Percentiles rank a stretch among this genome's conserved stretches.
These are phyloP conservation scores for Scaptomyza graminum DNA, from an alignment of 1,140 invertebrate genomes.

Conservation along the genomic window DNA sequence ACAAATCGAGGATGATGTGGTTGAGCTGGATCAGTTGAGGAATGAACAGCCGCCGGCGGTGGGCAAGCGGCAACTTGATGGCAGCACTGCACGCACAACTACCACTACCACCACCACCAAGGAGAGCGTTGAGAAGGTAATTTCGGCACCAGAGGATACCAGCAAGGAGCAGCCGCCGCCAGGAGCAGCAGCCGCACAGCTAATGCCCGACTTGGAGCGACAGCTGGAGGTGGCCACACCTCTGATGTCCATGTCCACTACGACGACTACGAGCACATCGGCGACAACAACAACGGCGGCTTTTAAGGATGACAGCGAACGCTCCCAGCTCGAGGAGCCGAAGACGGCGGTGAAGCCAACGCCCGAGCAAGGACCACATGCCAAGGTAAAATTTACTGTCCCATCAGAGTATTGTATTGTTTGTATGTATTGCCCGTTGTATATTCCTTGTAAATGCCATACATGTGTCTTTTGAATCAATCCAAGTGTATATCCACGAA, in stretches of 20 bases:
- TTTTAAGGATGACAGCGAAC: slow-evolving; percentile 65
- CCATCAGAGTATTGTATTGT: slow-evolving; percentile 16
- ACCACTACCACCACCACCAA: slow-evolving; percentile 71
- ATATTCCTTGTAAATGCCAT: slow-evolving; percentile 63
- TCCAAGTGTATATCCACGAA: slow-evolving; percentile 78
- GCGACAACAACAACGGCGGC: slow-evolving; percentile 66
- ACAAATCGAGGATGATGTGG: slow-evolving; percentile 76
- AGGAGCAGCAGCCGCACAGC: slow-evolving; percentile 39
- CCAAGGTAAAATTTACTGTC: slow-evolving; percentile 54
- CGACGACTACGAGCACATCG: slow-evolving; percentile 70
- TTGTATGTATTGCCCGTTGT: slow-evolving; percentile 33
- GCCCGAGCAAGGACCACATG: slow-evolving; percentile 35
- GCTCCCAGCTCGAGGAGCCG: slow-evolving; percentile 64
- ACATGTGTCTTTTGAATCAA: slow-evolving; percentile 70
- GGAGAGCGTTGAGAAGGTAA: slow-evolving; percentile 62
- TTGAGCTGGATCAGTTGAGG: slow-evolving; percentile 73
- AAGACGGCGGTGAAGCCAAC: slow-evolving; percentile 55
- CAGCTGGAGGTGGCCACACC: slow-evolving; percentile 75
- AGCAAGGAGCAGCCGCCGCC: slow-evolving; percentile 28
- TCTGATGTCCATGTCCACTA: slow-evolving; percentile 67
- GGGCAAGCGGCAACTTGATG: slow-evolving; percentile 58
- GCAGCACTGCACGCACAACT: slow-evolving; percentile 63
- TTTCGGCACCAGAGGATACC: slow-evolving; percentile 14
- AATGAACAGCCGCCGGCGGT: slow-evolving; percentile 32
- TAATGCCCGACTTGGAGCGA: slow-evolving; percentile 67